Base-by-base conservation (phyloP, 2,797 vertebrate species). In the Sebastes flavidus region DNA sequence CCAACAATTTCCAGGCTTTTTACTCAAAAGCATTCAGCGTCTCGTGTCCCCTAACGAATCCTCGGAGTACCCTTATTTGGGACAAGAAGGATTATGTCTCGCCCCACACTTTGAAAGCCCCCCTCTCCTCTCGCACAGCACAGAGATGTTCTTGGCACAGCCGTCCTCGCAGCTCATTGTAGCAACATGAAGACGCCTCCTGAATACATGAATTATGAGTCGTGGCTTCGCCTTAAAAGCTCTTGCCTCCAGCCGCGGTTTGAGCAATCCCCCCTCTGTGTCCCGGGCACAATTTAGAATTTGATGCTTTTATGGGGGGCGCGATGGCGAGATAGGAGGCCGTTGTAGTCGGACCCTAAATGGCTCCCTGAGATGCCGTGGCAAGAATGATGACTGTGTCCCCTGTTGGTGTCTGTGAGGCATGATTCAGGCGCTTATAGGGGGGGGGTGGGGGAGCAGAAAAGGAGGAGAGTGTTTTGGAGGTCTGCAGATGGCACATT, bases 381-480 rank as follows among this genome's bases (percentile, higher is more conserved):
- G 91, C 80, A 80, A 89, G 93, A 91, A 62, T 89, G 91, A 92
- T 92, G 91, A 92, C 91, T 91, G 82, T 90, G 90, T 93, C 92
- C 90, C 89, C 89, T 89, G 89, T 90, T 81, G 85, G 86, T 83
- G 89, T 92, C 89, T 94, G 80, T 67, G 78, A 88, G 91, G 90
- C 89, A 82, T 89, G 89, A 93, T 92, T 93, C 91, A 93, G 87
- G 25, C 81, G 1, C 61, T 89, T 90, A 91, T 83, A 34, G 81
- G 80, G 81, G 88, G 92, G 89, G 6, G 1, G 0, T 14, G 36
- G 42, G 38, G 42, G 42, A 46, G 84, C 2, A 66, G 72, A 90
- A 78, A 70, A 78, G 78, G 76, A 85, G 69, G 49, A 89, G 88
- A 90, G 88, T 89, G 83, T 91, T 92, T 88, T 72, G 85, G 86